A percentile compares a stretch with the other conserved stretches of the same genome.
Evolutionary conservation across 2,888 invertebrate species (phyloP).

Genomic region (Lordiphosa fenestrarum): DNA sequence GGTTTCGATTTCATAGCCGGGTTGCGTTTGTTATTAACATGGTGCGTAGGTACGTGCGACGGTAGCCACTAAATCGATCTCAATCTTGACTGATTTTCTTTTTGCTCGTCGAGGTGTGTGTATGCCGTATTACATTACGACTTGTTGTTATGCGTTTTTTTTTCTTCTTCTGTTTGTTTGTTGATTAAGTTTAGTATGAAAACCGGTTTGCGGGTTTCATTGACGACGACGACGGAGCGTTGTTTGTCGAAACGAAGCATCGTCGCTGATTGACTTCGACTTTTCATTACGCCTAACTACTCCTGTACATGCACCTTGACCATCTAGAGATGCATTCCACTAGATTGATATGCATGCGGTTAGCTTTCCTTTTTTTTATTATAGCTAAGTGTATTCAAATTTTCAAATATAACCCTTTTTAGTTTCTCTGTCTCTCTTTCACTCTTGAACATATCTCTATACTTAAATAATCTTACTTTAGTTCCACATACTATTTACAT

Average conservation of each 20-base stretch:
- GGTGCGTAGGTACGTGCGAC: conserved; percentile 20
- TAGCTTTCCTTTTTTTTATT: too few relatives aligned
- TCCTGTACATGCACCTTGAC: conserved; percentile 4
- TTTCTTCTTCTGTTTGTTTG: conserved; percentile 23
- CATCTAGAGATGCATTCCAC: too few relatives aligned
- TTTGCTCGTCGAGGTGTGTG: conserved; percentile 12
- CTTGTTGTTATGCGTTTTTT: conserved; percentile 24
- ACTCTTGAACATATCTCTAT: not conserved
- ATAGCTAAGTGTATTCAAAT: too few relatives aligned
- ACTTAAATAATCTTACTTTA: not conserved
- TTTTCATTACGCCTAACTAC: conserved; percentile 1
- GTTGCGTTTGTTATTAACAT: not conserved
- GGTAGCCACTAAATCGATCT: conserved; percentile 21
- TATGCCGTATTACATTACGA: conserved; percentile 46
- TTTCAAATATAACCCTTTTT: too few relatives aligned
- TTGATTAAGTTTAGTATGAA: conserved; percentile 18
- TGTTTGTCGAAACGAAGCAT: not conserved
- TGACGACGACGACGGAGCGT: conserved; percentile 26
- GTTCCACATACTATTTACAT: conserved; percentile 5
- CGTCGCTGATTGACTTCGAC: conserved; percentile 7
- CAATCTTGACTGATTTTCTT: conserved; percentile 15
- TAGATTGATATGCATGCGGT: too few relatives aligned
- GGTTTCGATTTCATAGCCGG: conserved; percentile 15
- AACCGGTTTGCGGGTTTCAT: conserved; percentile 62
- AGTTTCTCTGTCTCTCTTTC: too few relatives aligned